Base-by-base conservation (phyloP, 2,113 vertebrate species). In the Solea senegalensis region DNA sequence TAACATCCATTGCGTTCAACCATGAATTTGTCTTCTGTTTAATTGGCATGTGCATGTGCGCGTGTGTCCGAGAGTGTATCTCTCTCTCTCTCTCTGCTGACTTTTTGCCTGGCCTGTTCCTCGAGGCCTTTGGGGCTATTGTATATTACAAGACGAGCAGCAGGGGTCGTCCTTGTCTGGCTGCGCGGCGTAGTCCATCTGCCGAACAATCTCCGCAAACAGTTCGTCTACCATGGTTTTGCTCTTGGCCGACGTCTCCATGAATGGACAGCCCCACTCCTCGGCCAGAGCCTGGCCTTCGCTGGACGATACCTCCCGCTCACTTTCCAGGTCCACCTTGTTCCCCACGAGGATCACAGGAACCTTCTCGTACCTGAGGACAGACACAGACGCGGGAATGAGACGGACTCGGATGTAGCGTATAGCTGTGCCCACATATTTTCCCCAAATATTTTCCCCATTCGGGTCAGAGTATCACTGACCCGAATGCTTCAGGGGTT, bases 151-250 rank as follows among this genome's bases (percentile, higher is more conserved):
- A 40, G 97, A 97, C 67, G 97, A 98, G 90, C 98, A 99, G 94
- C 98, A 99, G 8, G 97, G 97, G 86, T 97, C 96, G 41, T 98
- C 98, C 91, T 98, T 98, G 94, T 99, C 98, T 0, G 98, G 97
- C 94, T 99, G 97, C 27, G 97, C 95, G 15, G 97, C 97, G 77
- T 96, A 99, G 96, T 99, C 98, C 98, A 99, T 99, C 91, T 99
- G 97, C 91, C 98, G 95, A 85, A 99, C 98, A 11, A 99, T 99
- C 90, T 99, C 98, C 0, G 98, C 97, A 80, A 99, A 99, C 85
- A 99, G 96, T 92, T 99, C 98, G 77, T 99, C 98, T 92, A 99
- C 98, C 97, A 99, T 99, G 69, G 96, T 98, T 94, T 99, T 99
- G 91, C 97, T 99, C 93, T 99, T 99, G 84, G 98, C 98, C 2